Evolutionary conservation across 2,797 vertebrate genomes (phyloP).

Genomic region (Ctenopoma multispine): DNA sequence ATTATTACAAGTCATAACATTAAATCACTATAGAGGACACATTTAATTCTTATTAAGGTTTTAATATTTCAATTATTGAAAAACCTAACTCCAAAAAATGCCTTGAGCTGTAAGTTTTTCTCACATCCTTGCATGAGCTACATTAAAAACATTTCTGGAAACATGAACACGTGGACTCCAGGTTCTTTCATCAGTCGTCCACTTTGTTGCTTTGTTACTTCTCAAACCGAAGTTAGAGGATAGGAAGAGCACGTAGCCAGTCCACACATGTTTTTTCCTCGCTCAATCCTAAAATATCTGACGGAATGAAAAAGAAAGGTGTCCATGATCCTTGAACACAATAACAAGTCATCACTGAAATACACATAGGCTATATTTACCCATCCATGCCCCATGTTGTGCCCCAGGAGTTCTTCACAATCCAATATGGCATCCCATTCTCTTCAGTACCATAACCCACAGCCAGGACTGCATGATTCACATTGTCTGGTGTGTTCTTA

Average conservation of each 20-base stretch:
- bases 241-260: conserved; percentile 90
- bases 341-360: conserved; percentile 1
- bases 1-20: neutral
- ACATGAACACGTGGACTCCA: neutral
- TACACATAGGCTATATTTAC: conserved; percentile 75
- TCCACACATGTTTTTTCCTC: conserved; percentile 91
- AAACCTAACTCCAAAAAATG: too few species aligned
- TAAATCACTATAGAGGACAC: neutral
- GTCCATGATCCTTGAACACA: conserved; percentile 1
- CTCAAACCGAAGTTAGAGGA: conserved; percentile 83
- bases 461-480: conserved; percentile 92
- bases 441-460: conserved; percentile 86
- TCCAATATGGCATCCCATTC: conserved; percentile 86
- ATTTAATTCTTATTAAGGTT: neutral
- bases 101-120: neutral
- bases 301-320: conserved; percentile 23
- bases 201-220: conserved; percentile 3
- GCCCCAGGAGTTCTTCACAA: conserved; percentile 94
- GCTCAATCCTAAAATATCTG: conserved; percentile 91
- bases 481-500: conserved; percentile 86
- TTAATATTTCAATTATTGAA: neutral
- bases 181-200: neutral
- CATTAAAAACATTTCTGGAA: neutral
- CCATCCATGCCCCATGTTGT: conserved; percentile 86
- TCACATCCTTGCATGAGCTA: neutral